A percentile compares a stretch with the other conserved stretches of the same genome.
These are phyloP conservation scores for Diglossa cyanea DNA, from an alignment of 2,797 vertebrate species.

Conservation along the genomic window DNA sequence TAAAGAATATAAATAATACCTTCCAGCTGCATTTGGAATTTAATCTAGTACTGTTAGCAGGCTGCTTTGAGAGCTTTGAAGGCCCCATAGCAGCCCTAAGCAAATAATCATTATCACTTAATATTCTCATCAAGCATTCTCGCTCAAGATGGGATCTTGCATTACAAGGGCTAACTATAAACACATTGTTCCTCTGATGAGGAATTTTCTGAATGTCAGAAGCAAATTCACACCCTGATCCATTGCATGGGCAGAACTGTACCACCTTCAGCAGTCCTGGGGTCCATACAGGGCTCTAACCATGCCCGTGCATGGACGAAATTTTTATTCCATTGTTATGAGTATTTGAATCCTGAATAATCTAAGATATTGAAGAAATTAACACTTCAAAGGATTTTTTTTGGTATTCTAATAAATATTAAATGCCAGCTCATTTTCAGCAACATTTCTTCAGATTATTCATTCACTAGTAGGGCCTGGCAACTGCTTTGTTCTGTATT, in stretches of 20 bases:
- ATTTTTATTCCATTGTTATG: neutral
- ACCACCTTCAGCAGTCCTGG: neutral
- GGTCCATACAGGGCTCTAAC: neutral
- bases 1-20: slow-evolving; percentile 24
- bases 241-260: neutral
- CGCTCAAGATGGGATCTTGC: neutral
- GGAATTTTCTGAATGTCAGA: neutral
- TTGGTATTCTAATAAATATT: neutral
- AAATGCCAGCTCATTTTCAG: neutral
- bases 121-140: slow-evolving; percentile 24
- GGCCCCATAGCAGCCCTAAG: neutral
- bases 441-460: neutral
- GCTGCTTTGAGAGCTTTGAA: neutral
- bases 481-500: slow-evolving; percentile 41
- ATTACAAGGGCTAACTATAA: neutral
- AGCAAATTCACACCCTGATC: neutral
- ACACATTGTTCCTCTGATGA: neutral
- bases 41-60: slow-evolving; percentile 8
- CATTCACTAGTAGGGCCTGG: neutral
- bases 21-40: slow-evolving; percentile 25
- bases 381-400: neutral
- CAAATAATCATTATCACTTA: slow-evolving; percentile 42
- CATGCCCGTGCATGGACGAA: fast-evolving
- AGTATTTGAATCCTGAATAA: neutral
- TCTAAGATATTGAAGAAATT: neutral